phyloP scores from a whole-genome alignment of 2,888 invertebrate species.

The Eledona agricola region DNA sequence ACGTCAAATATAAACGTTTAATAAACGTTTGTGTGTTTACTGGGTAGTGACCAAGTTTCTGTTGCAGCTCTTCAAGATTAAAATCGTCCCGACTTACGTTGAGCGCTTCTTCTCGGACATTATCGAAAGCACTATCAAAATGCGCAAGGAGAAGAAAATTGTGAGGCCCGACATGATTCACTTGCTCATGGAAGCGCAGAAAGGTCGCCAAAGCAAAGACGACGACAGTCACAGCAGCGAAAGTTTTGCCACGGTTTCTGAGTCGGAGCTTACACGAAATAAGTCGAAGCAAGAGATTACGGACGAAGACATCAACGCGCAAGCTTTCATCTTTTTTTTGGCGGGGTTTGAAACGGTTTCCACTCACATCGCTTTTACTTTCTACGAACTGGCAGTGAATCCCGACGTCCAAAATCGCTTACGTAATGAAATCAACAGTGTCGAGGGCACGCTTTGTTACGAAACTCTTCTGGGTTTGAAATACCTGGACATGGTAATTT shows the following conservation, averaged over 20 bases:
- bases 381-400: constrained; percentile 68
- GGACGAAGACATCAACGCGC: constrained; percentile 67
- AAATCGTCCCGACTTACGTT: constrained; percentile 17
- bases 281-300: constrained; percentile 31
- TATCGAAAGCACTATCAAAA: constrained; percentile 42
- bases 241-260: no score
- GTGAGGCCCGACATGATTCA: constrained; percentile 59
- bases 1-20: no score
- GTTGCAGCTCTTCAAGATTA: constrained; percentile 38
- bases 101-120: constrained; percentile 34
- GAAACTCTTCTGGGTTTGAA: no score
- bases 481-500: no score
- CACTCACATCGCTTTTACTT: constrained; percentile 61
- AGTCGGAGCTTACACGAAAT: no score
- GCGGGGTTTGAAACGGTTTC: constrained; percentile 64
- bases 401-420: no score
- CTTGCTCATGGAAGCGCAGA: constrained; percentile 35
- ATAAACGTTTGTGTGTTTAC: no score
- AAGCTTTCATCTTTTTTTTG: constrained; percentile 64
- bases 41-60: no score
- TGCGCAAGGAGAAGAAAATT: constrained; percentile 49
- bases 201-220: no score
- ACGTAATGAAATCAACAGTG: no score
- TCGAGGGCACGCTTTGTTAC: no score
- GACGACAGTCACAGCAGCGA: no score